Evolutionary conservation across 2,888 invertebrate species (phyloP), one percentile per base, ranked within the genome.

Genomic region (Chalcosyrphus nemorum): DNA sequence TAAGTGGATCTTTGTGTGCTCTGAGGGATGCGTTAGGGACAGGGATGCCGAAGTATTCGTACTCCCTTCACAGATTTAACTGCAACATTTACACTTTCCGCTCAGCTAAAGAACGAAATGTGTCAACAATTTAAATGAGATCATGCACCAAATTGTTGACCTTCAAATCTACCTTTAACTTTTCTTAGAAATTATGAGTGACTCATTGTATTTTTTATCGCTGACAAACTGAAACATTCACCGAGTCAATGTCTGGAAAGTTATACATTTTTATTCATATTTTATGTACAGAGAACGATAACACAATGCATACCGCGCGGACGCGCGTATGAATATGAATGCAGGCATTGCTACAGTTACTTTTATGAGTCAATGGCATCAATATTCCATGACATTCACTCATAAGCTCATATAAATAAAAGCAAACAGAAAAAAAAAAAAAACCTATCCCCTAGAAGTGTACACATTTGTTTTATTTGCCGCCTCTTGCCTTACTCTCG

Each of bases 341-440:
- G 65, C 19, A 50, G 50, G 35, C 32, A 43, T 13, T 61, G 72
- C n/a, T 41, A 56, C 70, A 56, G 56, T 71, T 63, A 63, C 63
- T 56, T 57, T 56, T 56, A 56, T 56, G 63, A 78, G 77, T 78
- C 77, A 78, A 57, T 63, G 70, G 41, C 70, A 78, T 63, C 70
- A 70, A 71, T 71, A 57, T 78, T 63, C 70, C 70, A 47, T 78
- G 77, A 70, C 70, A 71, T 77, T 70, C 61, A 77, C 24, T 56
- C 68, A 43, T 59, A 59, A 50, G 57, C 38, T 50, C 59, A 7
- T 13, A 54, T 54, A 72, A 54, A 61, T 27, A 32, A 29, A 47
- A 59, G 29, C 13, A 52, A 54, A 35, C 13, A 52, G 45, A 35
- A 35, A 24, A 21, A 29, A 63, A 15, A 43, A 32, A 7, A 32